A percentile compares a stretch with the other conserved stretches of the same genome.
These are phyloP conservation scores for Diogma glabrata DNA, from an alignment of 2,888 invertebrate species.

Conservation along the genomic window DNA sequence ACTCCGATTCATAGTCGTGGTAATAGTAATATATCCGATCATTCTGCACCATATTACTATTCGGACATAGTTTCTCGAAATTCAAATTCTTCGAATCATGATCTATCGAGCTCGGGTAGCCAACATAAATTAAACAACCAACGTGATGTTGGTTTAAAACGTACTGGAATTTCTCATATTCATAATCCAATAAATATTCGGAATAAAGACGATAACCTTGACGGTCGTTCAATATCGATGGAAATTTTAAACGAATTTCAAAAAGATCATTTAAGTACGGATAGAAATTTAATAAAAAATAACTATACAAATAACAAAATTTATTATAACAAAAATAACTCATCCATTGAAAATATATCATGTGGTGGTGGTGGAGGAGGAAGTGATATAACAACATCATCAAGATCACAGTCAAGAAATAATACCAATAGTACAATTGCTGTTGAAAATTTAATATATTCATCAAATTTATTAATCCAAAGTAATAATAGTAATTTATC, in stretches of 20 bases:
- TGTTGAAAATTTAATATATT: constrained; percentile 11
- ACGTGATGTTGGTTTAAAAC: constrained; percentile 48
- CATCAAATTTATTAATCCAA: constrained; percentile 8
- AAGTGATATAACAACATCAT: too few relatives aligned
- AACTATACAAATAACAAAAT: constrained; percentile 1
- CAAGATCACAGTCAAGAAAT: background rate
- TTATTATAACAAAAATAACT: constrained; percentile 5
- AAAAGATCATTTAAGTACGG: constrained; percentile 42
- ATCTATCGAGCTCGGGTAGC: constrained; percentile 1
- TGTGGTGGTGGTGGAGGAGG: too few relatives aligned
- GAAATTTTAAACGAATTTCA: constrained; percentile 55
- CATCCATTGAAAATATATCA: constrained; percentile 4
- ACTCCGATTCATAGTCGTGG: constrained; percentile 48
- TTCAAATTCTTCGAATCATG: constrained; percentile 1
- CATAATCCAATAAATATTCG: constrained; percentile 53
- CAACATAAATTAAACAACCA: constrained; percentile 55
- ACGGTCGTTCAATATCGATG: constrained; percentile 49
- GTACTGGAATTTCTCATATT: constrained; percentile 57
- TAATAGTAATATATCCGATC: constrained; percentile 47
- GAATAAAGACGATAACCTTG: constrained; percentile 33
- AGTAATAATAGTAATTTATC: background rate
- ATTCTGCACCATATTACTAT: constrained; percentile 75
- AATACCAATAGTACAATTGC: constrained; percentile 5
- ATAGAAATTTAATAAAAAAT: constrained; percentile 27
- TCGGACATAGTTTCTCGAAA: constrained; percentile 54